A percentile compares a stretch with the other conserved stretches of the same genome.
These are phyloP conservation scores for Peribatodes rhomboidaria DNA, from an alignment of 2,888 invertebrate genomes.

Conservation along the genomic window DNA sequence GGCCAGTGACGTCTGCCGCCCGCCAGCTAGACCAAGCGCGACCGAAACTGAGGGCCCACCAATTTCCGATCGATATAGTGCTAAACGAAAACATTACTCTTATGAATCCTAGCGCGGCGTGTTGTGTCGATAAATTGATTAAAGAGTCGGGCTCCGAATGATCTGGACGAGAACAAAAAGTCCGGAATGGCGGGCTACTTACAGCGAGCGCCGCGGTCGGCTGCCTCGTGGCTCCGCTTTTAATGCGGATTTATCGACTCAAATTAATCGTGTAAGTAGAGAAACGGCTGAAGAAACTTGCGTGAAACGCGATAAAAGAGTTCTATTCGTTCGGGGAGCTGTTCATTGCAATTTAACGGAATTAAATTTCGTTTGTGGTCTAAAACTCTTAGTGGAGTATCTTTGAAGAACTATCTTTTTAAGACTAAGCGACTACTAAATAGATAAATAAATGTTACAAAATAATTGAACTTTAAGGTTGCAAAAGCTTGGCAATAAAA, in stretches of 20 bases:
- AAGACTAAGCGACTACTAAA: not conserved
- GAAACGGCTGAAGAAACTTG: conserved; percentile 78
- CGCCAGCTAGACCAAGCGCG: conserved; percentile 57
- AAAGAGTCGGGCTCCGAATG: conserved; percentile 62
- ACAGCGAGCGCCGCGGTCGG: conserved; percentile 76
- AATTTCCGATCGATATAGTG: conserved; percentile 67
- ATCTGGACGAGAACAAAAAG: conserved; percentile 73
- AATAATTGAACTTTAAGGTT: conserved; percentile 8
- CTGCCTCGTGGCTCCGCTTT: conserved; percentile 77
- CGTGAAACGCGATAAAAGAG: conserved; percentile 81
- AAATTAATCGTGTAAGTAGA: conserved; percentile 85
- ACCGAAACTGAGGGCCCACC: conserved; percentile 62
- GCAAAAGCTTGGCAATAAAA: conserved; percentile 17
- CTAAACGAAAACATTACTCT: conserved; percentile 48
- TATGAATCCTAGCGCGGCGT: conserved; percentile 45
- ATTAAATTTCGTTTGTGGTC: conserved; percentile 64
- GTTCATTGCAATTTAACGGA: conserved; percentile 73
- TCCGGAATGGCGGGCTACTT: conserved; percentile 73
- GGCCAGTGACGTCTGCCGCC: conserved; percentile 67
- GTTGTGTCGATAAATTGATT: conserved; percentile 56
- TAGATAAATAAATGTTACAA: not conserved
- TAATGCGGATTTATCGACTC: conserved; percentile 85
- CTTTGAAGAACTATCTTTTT: conserved; percentile 5
- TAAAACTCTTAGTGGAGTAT: conserved; percentile 49
- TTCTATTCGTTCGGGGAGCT: conserved; percentile 70